A percentile compares a stretch with the other conserved stretches of the same genome.
phyloP scores from a whole-genome alignment of 1,140 invertebrate species.

The Acromyrmex charruanus region DNA sequence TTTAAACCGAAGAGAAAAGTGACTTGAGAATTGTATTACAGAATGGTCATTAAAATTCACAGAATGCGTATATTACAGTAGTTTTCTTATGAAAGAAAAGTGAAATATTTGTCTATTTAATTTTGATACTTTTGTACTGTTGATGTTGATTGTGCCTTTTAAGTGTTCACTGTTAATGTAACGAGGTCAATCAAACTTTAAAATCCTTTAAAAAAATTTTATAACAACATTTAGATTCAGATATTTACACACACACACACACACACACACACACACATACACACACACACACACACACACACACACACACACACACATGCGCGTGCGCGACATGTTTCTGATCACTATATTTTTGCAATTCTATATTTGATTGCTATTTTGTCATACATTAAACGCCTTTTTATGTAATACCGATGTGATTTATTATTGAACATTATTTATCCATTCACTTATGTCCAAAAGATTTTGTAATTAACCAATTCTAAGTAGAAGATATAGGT shows the following conservation, averaged over 20 bases:
- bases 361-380: slow-evolving; percentile 42
- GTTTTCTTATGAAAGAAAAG: slow-evolving; percentile 69
- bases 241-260: neutral
- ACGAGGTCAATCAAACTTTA: slow-evolving; percentile 60
- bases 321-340: neutral
- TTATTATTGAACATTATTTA: slow-evolving; percentile 47
- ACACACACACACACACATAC: too few relatives aligned
- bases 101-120: slow-evolving; percentile 64
- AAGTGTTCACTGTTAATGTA: slow-evolving; percentile 73
- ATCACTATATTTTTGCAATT: slow-evolving; percentile 44
- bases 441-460: slow-evolving; percentile 10
- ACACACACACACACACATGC: too few relatives aligned
- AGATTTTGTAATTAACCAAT: neutral
- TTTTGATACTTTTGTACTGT: slow-evolving; percentile 84
- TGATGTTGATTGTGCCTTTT: slow-evolving; percentile 83
- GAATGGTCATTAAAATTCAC: slow-evolving; percentile 72
- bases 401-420: slow-evolving; percentile 59
- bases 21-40: slow-evolving; percentile 65
- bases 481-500: neutral
- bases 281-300: too few relatives aligned
- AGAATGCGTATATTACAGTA: slow-evolving; percentile 69
- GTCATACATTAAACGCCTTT: slow-evolving; percentile 59
- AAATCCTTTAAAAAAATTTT: slow-evolving; percentile 63
- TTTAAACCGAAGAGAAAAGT: slow-evolving; percentile 21
- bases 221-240: slow-evolving; percentile 44